Percentiles rank a stretch among this genome's conserved stretches.
Evolutionary conservation across 2,113 vertebrate genomes (phyloP).

Genomic region (Hystrix cristata): DNA sequence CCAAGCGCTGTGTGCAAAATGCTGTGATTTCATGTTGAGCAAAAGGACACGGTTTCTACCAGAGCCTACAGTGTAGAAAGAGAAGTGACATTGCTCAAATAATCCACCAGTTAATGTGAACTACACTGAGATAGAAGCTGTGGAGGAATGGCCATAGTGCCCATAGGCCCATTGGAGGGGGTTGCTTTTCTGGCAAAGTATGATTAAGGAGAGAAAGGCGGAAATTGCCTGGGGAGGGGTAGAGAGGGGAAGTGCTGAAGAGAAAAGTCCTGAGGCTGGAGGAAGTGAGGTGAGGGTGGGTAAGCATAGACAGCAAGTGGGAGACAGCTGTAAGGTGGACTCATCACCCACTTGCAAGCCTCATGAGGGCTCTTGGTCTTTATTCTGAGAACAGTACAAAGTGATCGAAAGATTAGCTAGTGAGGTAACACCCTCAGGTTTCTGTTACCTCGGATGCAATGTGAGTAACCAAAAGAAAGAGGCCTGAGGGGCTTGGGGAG

Average conservation of each 20-base stretch:
- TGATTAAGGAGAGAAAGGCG: neutral
- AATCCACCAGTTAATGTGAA: neutral
- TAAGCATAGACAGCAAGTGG: neutral
- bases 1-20: neutral
- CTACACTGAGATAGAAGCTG: neutral
- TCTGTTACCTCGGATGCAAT: neutral
- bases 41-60: neutral
- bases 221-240: neutral
- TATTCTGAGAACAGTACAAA: neutral
- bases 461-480: neutral
- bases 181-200: neutral
- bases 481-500: neutral
- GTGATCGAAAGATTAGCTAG: neutral
- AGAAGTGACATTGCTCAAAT: neutral
- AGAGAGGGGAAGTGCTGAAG: neutral
- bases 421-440: neutral
- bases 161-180: fast-evolving
- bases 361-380: neutral
- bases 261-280: neutral
- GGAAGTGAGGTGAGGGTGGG: neutral
- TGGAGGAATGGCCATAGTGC: neutral
- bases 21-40: neutral
- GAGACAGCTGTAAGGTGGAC: neutral
- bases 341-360: neutral
- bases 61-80: neutral